phyloP scores from a whole-genome alignment of 2,888 invertebrate genomes.

The Dryocosmus kuriphilus region DNA sequence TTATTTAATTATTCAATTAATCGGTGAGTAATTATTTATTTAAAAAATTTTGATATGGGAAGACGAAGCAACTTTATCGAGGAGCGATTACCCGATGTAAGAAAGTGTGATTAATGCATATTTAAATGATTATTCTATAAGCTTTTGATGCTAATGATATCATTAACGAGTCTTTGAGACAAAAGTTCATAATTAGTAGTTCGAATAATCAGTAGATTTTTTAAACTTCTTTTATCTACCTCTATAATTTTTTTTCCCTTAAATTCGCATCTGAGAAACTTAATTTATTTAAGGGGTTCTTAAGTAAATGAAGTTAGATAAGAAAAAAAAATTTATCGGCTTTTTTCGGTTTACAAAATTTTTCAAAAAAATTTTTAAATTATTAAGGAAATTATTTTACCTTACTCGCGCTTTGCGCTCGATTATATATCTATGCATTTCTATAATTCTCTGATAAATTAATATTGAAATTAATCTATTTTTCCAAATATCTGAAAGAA shows the following conservation, averaged over 20 bases:
- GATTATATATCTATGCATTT: too few species aligned
- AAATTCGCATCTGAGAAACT: too few species aligned
- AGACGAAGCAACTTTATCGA: slow-evolving; percentile 2
- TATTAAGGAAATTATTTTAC: too few species aligned
- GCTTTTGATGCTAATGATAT: neutral
- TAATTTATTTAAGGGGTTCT: too few species aligned
- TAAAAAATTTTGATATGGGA: neutral
- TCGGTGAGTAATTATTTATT: neutral
- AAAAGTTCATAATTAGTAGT: neutral
- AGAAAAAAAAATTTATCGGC: too few species aligned
- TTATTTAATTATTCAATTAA: neutral
- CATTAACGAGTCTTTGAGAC: neutral
- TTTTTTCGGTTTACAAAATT: too few species aligned
- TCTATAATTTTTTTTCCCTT: neutral
- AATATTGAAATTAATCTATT: too few species aligned
- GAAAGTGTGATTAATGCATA: neutral
- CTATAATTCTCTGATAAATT: too few species aligned
- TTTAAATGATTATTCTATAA: neutral
- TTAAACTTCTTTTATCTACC: neutral
- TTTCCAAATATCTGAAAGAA: too few species aligned
- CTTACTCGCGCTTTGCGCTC: too few species aligned
- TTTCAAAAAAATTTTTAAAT: too few species aligned
- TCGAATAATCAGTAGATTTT: neutral
- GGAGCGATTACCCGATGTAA: slow-evolving; percentile 16
- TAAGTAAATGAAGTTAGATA: too few species aligned